Evolutionary conservation across 2,113 vertebrate species (phyloP), one percentile per base, ranked within the genome.

Genomic region (Amphiprion ocellaris): DNA sequence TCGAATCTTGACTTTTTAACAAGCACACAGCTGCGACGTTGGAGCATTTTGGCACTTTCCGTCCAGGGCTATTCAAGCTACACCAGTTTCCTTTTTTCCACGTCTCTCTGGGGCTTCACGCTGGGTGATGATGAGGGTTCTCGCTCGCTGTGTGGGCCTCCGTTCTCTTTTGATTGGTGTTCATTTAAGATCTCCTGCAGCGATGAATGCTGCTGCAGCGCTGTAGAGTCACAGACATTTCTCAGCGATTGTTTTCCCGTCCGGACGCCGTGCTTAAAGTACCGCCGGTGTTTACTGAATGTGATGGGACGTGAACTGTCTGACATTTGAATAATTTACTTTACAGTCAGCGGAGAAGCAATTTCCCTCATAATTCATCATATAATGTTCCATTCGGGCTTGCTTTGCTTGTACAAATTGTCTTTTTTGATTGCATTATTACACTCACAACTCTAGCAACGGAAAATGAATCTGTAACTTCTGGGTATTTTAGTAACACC

Each of bases 171-270:
- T 89, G 80, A 90, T 90, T 90, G 60, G 77, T 41, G 82, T 67
- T 87, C 79, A 76, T 87, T 90, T 84, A 52, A 26, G 68, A 85
- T 83, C 63, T 84, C 90, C 85, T 21, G 82, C 90, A 30, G 81
- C 28, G 86, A 39, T 67, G 72, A 81, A 75, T n/a, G 72, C 66
- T 61, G 30, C 60, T 41, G 12, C 65, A 69, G 30, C 1, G 49
- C 81, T 68, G 64, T 17, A 8, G 67, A 86, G 77, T 62, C 83
- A 49, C 12, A 69, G 62, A 78, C 71, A 47, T 79, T 78, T 83
- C 77, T 63, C 53, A 41, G 54, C 19, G 1, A 76, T 81, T 67
- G 23, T 47, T 24, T 72, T 65, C 26, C 44, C 0, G 26, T 61
- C 41, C 46, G 0, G 23, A 4, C 30, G 30, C 53, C 0, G 23